phyloP scores from a whole-genome alignment of 1,140 invertebrate genomes.

The Pachyrhynchus sulphureomaculatus region DNA sequence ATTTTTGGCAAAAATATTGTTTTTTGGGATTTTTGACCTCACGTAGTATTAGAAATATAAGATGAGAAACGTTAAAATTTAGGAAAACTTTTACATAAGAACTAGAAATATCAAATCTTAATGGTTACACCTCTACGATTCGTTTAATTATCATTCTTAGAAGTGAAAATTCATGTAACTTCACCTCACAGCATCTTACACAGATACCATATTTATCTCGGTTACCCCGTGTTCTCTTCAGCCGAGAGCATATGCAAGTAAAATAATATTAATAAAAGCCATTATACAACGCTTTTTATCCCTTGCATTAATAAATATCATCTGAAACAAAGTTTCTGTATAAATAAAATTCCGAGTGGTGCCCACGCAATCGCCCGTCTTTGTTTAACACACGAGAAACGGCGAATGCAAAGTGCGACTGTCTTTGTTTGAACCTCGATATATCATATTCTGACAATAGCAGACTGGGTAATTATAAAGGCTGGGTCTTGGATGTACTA shows the following conservation, averaged over 20 bases:
- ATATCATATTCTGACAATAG: constrained; percentile 32
- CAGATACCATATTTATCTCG: too few relatives aligned
- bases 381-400: not conserved
- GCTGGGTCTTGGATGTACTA: constrained; percentile 11
- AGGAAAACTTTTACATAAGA: too few relatives aligned
- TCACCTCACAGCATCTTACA: too few relatives aligned
- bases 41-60: too few relatives aligned
- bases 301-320: constrained; percentile 33
- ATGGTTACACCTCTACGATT: too few relatives aligned
- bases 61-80: too few relatives aligned
- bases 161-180: too few relatives aligned
- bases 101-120: too few relatives aligned
- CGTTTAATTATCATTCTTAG: too few relatives aligned
- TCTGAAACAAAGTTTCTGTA: constrained; percentile 30
- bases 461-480: constrained; percentile 35
- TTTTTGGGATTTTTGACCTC: too few relatives aligned
- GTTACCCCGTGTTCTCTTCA: too few relatives aligned
- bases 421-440: constrained; percentile 23
- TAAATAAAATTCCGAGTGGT: constrained; percentile 29
- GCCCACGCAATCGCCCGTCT: constrained; percentile 18
- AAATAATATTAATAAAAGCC: constrained; percentile 27
- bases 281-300: constrained; percentile 26
- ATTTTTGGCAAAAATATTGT: too few relatives aligned
- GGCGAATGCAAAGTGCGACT: not conserved
- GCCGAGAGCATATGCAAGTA: constrained; percentile 2